These are phyloP conservation scores for Oryzias melastigma DNA, from an alignment of 2,113 vertebrate species.

Conservation along the genomic window DNA sequence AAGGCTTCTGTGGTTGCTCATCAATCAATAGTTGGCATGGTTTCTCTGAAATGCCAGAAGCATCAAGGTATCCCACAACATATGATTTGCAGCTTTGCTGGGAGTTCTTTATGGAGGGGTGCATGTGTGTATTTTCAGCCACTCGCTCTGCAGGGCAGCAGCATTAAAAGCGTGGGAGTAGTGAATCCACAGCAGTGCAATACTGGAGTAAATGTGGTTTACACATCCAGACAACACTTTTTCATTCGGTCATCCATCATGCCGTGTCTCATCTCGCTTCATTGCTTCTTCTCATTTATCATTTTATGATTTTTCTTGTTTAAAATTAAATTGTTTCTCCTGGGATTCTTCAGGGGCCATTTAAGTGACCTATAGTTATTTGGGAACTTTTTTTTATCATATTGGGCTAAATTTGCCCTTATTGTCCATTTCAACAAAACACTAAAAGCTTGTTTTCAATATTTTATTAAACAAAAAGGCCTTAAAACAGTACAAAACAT, in stretches of 20 bases:
- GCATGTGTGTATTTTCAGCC: constrained; percentile 7
- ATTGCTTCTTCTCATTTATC: constrained; percentile 36
- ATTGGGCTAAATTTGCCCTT: too few species aligned
- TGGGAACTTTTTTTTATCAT: too few species aligned
- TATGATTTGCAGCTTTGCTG: constrained; percentile 26
- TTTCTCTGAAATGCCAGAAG: constrained; percentile 39
- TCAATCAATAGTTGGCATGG: constrained; percentile 56
- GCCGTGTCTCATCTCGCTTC: constrained; percentile 41
- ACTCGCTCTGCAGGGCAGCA: constrained; percentile 14
- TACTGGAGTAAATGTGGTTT: constrained; percentile 9
- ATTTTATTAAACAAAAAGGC: too few species aligned
- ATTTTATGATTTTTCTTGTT: constrained; percentile 23
- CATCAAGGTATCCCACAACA: constrained; percentile 16
- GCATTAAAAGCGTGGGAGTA: constrained; percentile 18
- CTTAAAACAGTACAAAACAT: too few species aligned
- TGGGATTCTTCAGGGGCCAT: background rate
- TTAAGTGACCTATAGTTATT: background rate
- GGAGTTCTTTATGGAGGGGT: constrained; percentile 18
- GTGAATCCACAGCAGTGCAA: constrained; percentile 24
- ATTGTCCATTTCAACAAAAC: too few species aligned
- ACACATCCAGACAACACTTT: constrained; percentile 25
- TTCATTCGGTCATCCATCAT: constrained; percentile 54
- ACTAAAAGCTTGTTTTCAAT: too few species aligned
- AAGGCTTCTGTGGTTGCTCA: constrained; percentile 31
- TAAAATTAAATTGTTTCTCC: background rate